A percentile compares a stretch with the other conserved stretches of the same genome.
Evolutionary conservation across 2,113 vertebrate genomes (phyloP).

Genomic region (Atractosteus spatula): DNA sequence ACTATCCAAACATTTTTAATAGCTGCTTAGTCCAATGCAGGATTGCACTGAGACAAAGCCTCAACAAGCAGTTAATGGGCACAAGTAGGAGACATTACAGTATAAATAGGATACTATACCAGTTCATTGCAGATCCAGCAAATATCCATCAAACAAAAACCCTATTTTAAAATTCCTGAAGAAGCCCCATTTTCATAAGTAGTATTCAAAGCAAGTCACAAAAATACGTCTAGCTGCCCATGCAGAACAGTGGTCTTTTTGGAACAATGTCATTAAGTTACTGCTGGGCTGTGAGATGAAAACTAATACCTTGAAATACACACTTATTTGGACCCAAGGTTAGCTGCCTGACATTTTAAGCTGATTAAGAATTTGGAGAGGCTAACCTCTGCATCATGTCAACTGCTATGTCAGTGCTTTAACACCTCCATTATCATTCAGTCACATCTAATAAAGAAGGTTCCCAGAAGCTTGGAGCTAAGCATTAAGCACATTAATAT

Average conservation of each 20-base stretch:
- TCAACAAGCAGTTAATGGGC: too few species aligned
- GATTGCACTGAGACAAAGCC: too few species aligned
- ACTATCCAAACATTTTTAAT: too few species aligned
- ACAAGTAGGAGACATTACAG: too few species aligned
- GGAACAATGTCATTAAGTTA: slow-evolving; percentile 4
- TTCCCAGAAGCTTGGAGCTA: slow-evolving; percentile 30
- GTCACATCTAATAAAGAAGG: slow-evolving; percentile 61
- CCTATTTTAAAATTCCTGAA: neutral
- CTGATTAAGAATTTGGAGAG: slow-evolving; percentile 60
- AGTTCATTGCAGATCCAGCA: neutral
- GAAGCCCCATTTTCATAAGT: too few species aligned
- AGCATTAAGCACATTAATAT: slow-evolving; percentile 48
- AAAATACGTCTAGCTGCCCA: too few species aligned
- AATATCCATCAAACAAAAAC: slow-evolving; percentile 3
- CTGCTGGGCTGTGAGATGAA: slow-evolving; percentile 27
- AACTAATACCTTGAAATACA: slow-evolving; percentile 35
- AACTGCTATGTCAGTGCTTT: slow-evolving; percentile 56
- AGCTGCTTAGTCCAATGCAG: too few species aligned
- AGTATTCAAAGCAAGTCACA: too few species aligned
- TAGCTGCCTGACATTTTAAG: slow-evolving; percentile 61
- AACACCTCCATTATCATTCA: slow-evolving; percentile 62
- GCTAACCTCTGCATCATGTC: slow-evolving; percentile 54
- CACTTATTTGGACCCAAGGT: slow-evolving; percentile 52
- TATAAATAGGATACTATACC: too few species aligned
- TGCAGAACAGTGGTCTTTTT: neutral